These are phyloP conservation scores for Drosophila emarginata DNA, from an alignment of 2,888 invertebrate species.

Conservation along the genomic window DNA sequence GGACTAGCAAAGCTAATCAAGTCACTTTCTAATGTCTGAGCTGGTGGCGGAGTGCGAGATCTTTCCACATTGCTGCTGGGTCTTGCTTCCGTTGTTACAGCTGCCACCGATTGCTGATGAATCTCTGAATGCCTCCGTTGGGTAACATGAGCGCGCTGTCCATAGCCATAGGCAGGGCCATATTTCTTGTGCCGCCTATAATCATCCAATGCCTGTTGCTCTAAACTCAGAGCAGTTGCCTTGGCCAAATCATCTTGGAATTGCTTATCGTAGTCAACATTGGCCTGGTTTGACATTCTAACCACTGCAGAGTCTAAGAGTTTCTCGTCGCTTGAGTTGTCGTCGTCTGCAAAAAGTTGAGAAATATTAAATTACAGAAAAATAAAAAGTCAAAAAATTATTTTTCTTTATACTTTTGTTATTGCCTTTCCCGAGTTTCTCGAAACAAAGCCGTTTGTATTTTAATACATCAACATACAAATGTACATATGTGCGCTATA, in stretches of 20 bases:
- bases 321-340: not conserved
- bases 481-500: not conserved
- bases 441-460: slow-evolving; percentile 49
- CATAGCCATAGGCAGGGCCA: slow-evolving; percentile 81
- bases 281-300: slow-evolving; percentile 81
- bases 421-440: slow-evolving; percentile 21
- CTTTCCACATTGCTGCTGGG: slow-evolving; percentile 49
- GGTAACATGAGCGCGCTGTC: slow-evolving; percentile 30
- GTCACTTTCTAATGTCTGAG: slow-evolving; percentile 83
- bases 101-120: slow-evolving; percentile 21
- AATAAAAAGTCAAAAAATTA: slow-evolving; percentile 24
- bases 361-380: slow-evolving; percentile 14
- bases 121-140: slow-evolving; percentile 77
- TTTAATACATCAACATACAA: slow-evolving; percentile 16
- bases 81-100: slow-evolving; percentile 7
- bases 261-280: slow-evolving; percentile 89
- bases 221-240: slow-evolving; percentile 93
- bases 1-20: slow-evolving; percentile 89
- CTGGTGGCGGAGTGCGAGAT: slow-evolving; percentile 70
- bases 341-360: slow-evolving; percentile 24
- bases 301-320: not conserved
- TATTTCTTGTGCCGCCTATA: slow-evolving; percentile 85
- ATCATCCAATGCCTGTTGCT: slow-evolving; percentile 92
- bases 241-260: slow-evolving; percentile 93
- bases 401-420: slow-evolving; percentile 33